Evolutionary conservation across 2,797 vertebrate genomes (phyloP).

Genomic region (Mallotus villosus): DNA sequence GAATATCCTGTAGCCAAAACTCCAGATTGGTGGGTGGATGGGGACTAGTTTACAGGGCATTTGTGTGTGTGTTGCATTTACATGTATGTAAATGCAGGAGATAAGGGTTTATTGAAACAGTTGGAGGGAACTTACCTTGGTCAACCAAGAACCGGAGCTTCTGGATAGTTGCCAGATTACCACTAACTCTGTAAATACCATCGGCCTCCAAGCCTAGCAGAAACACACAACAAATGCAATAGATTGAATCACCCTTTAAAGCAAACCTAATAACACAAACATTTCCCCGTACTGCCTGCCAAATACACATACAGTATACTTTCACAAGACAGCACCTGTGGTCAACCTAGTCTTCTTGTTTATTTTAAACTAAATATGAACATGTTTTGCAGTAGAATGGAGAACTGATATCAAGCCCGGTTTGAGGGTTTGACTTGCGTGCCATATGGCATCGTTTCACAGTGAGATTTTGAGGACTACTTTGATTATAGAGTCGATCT

Average conservation of each 20-base stretch:
- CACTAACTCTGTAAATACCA: conserved; percentile 89
- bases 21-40: too few species aligned
- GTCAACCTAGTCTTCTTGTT: not conserved
- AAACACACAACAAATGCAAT: conserved; percentile 1
- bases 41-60: too few species aligned
- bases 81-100: not conserved
- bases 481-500: conserved; percentile 32
- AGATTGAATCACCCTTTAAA: not conserved
- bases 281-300: too few species aligned
- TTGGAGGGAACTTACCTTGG: conserved; percentile 78
- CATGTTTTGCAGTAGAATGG: conserved; percentile 5
- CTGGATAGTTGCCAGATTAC: conserved; percentile 88
- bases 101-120: not conserved
- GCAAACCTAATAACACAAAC: not conserved
- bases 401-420: conserved; percentile 15
- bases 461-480: conserved; percentile 32
- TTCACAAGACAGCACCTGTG: not conserved
- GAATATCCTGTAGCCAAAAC: too few species aligned
- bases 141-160: conserved; percentile 88
- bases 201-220: conserved; percentile 81
- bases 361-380: conserved; percentile 3
- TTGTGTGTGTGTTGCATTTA: not conserved
- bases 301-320: too few species aligned
- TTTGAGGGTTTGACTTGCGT: conserved; percentile 10
- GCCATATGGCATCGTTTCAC: conserved; percentile 32